phyloP scores from a whole-genome alignment of 2,113 vertebrate genomes.

The Pionites leucogaster region DNA sequence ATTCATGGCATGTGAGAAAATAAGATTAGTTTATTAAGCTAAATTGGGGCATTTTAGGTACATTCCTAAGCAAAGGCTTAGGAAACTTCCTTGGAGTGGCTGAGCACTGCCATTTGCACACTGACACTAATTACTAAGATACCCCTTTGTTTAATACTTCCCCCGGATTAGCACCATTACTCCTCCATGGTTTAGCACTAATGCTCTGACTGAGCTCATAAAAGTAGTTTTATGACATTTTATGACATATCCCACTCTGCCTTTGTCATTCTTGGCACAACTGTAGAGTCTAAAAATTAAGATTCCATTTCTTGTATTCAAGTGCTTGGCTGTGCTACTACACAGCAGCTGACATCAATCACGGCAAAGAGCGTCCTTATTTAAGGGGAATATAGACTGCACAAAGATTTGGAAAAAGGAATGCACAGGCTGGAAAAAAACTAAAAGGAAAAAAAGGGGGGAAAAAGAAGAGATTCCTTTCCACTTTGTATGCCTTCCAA shows the following conservation, averaged over 20 bases:
- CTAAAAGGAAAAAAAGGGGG: background rate
- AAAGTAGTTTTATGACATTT: constrained; percentile 60
- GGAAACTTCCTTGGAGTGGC: background rate
- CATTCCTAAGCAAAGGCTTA: constrained; percentile 40
- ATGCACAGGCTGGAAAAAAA: background rate
- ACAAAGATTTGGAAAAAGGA: constrained; percentile 14
- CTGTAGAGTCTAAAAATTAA: constrained; percentile 33
- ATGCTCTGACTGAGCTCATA: constrained; percentile 33
- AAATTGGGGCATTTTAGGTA: constrained; percentile 9
- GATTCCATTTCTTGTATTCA: constrained; percentile 72
- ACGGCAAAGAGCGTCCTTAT: constrained; percentile 38
- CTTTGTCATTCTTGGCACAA: constrained; percentile 67
- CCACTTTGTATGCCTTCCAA: background rate
- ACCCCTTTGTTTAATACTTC: constrained; percentile 47
- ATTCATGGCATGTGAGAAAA: constrained; percentile 23
- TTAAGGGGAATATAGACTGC: constrained; percentile 14
- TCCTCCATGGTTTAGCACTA: constrained; percentile 37
- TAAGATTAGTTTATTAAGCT: constrained; percentile 46
- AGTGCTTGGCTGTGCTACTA: constrained; percentile 56
- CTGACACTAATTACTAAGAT: constrained; percentile 46
- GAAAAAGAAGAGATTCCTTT: background rate
- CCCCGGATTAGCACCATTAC: constrained; percentile 37
- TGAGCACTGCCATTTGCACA: constrained; percentile 19
- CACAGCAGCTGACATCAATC: constrained; percentile 76
- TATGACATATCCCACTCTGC: constrained; percentile 55